Base-by-base conservation (phyloP, 2,888 invertebrate species). In the Acanthopleura granulata region DNA sequence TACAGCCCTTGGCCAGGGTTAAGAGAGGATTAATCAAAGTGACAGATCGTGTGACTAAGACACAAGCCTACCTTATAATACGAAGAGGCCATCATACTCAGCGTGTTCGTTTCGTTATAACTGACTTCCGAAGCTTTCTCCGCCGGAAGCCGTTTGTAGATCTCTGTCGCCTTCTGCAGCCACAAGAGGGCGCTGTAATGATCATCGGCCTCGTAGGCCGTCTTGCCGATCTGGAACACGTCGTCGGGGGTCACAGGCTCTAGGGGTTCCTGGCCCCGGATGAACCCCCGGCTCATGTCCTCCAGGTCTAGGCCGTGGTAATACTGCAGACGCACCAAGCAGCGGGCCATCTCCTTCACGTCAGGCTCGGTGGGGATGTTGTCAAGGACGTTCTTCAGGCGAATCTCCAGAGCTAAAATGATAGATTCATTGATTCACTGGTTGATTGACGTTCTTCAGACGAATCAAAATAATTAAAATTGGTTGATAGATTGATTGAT, bases 381-480 rank as follows among this genome's bases (percentile, higher is more conserved):
- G 49, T 82, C 80, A 1, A 76, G 79, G 0, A 84, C 82, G 50
- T 84, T 83, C 61, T 80, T 71, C 3, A 84, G 73, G 73, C 82
- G 81, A 3, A 62, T 51, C 30, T 72, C 22, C 73, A 81, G 62
- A 62, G 62, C 78, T 78, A 76, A 72, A 73, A 72, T 1, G 61
- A 61, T 22, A 6, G 61, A n/a, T n/a, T 40, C 4, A 40, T 40
- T 40, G 40, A 40, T 40, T 40, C 4, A 40, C 9, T 40, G 40
- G 9, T 40, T 40, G 40, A 40, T 40, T 40, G 40, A n/a, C n/a
- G n/a, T n/a, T n/a, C n/a, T n/a, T n/a, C n/a, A n/a, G n/a, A n/a
- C n/a, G n/a, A n/a, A n/a, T n/a, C n/a, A n/a, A n/a, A n/a, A n/a
- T n/a, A n/a, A n/a, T n/a, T n/a, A n/a, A n/a, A n/a, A n/a, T n/a